A percentile compares a stretch with the other conserved stretches of the same genome.
phyloP scores from a whole-genome alignment of 2,113 vertebrate genomes.

The Phrynocephalus versicolor region DNA sequence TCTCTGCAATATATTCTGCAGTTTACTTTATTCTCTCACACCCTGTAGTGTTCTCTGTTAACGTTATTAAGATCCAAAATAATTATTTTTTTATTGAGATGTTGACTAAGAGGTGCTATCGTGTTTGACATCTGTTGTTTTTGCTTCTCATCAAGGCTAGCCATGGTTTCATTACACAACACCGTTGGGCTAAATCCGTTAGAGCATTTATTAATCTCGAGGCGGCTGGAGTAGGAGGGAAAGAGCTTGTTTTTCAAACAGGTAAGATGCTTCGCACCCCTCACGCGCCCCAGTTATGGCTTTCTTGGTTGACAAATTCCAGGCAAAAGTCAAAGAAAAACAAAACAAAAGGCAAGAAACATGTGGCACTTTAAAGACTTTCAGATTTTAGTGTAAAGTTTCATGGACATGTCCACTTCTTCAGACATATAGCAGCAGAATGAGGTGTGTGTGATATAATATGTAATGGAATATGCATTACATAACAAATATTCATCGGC shows the following conservation, averaged over 20 bases:
- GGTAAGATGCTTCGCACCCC: constrained; percentile 74
- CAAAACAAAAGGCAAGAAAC: too few relatives aligned
- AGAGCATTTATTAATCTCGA: constrained; percentile 97
- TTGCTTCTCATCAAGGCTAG: constrained; percentile 83
- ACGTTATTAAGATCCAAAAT: not conserved
- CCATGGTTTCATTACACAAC: constrained; percentile 98
- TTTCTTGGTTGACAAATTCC: not conserved
- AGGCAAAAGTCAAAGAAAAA: too few relatives aligned
- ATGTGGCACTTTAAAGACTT: too few relatives aligned
- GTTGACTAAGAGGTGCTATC: not conserved
- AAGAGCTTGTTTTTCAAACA: constrained; percentile 98
- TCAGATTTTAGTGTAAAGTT: too few relatives aligned
- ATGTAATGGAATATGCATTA: too few relatives aligned
- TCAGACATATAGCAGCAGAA: too few relatives aligned
- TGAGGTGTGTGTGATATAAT: too few relatives aligned
- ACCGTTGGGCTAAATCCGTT: constrained; percentile 90
- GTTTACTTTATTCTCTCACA: not conserved
- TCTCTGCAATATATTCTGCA: not conserved
- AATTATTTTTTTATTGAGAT: not conserved
- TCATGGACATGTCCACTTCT: too few relatives aligned
- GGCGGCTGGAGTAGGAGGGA: constrained; percentile 97
- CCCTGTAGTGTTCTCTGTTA: not conserved
- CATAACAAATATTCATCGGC: too few relatives aligned
- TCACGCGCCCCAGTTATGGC: constrained; percentile 8
- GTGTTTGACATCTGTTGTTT: constrained; percentile 43